Conservation (phyloP, 1,140 invertebrate species). For the Latrodectus geometricus region DNA sequence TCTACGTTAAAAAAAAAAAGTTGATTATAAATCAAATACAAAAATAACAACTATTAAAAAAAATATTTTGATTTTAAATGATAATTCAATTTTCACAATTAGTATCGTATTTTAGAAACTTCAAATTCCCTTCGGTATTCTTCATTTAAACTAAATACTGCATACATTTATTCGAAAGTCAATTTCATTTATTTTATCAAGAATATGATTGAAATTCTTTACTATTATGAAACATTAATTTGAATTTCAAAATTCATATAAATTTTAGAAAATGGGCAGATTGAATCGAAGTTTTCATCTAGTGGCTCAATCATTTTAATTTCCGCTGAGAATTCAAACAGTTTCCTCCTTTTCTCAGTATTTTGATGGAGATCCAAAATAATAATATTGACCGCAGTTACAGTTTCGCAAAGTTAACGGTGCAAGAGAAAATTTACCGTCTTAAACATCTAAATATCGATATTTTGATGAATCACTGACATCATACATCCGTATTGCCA, state of each 20-base stretch:
- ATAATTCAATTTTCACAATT: too few relatives aligned
- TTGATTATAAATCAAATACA: too few relatives aligned
- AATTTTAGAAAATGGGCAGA: background rate
- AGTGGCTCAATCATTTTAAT: slow-evolving; percentile 44
- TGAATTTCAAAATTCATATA: slow-evolving; percentile 73
- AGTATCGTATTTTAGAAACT: too few relatives aligned
- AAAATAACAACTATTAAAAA: too few relatives aligned
- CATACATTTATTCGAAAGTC: too few relatives aligned
- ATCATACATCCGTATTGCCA: background rate
- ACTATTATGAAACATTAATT: too few relatives aligned
- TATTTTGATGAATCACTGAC: slow-evolving; percentile 4
- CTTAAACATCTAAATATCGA: slow-evolving; percentile 15
- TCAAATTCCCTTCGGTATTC: too few relatives aligned
- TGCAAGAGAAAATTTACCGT: background rate
- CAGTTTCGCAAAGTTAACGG: background rate
- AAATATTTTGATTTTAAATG: too few relatives aligned
- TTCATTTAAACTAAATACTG: too few relatives aligned
- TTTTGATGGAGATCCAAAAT: background rate
- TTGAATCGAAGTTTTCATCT: slow-evolving; percentile 3
- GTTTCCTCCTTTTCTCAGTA: background rate
- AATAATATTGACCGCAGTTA: slow-evolving; percentile 31
- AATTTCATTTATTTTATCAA: too few relatives aligned
- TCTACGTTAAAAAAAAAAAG: too few relatives aligned
- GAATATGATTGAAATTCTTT: too few relatives aligned
- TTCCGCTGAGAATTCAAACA: slow-evolving; percentile 6